Conservation (phyloP, 2,113 vertebrate genomes). For the Myxocyprinus asiaticus region DNA sequence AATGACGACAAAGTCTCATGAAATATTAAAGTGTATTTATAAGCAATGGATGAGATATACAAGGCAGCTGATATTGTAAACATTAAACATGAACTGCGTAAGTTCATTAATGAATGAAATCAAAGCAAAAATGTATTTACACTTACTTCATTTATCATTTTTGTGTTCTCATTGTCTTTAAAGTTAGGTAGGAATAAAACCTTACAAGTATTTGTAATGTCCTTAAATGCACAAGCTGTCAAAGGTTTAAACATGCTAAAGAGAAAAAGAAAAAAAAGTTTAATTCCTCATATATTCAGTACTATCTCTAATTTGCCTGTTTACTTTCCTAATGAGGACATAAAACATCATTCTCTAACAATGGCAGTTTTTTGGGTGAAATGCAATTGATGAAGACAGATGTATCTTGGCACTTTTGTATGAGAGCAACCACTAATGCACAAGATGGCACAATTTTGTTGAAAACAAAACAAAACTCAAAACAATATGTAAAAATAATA, state of each 20-base stretch:
- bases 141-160: not conserved
- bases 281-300: not conserved
- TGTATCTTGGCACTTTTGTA: not conserved
- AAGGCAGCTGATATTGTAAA: constrained; percentile 11
- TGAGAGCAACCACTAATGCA: not conserved
- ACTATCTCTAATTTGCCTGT: not conserved
- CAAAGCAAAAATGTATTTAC: not conserved
- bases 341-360: not conserved
- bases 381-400: not conserved
- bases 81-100: not conserved
- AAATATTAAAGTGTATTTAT: constrained; percentile 4
- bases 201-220: not conserved
- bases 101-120: not conserved
- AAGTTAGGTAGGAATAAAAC: not conserved
- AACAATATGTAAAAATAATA: not conserved
- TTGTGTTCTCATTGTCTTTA: not conserved
- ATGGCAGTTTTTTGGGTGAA: not conserved
- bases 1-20: not conserved
- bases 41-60: constrained; percentile 7
- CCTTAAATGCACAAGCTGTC: not conserved
- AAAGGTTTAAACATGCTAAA: too few relatives aligned
- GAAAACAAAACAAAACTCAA: not conserved
- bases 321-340: not conserved
- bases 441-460: not conserved
- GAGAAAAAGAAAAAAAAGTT: not conserved